Conservation (phyloP, 1,140 invertebrate species). For the Drosophila santomea region DNA sequence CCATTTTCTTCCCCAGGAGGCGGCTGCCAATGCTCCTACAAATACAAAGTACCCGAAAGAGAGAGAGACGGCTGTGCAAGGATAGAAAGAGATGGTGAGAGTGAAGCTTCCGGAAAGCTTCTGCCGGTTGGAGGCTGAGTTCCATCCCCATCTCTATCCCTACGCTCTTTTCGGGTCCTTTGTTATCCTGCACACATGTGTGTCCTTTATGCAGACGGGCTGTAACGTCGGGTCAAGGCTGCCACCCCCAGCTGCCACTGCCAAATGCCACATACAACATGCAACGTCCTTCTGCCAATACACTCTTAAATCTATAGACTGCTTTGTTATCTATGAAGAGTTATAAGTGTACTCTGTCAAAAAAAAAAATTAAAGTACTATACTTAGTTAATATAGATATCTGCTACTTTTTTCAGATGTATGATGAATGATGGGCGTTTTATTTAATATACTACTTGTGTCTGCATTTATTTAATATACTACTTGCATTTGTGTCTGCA, state of each 20-base stretch:
- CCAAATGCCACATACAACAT: conserved; percentile 31
- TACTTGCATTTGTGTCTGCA: too few species aligned
- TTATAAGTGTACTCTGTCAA: neutral
- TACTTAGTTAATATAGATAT: too few species aligned
- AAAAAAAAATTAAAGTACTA: too few species aligned
- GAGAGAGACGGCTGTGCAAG: conserved; percentile 11
- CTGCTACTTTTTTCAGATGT: too few species aligned
- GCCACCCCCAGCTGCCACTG: conserved; percentile 16
- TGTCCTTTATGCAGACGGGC: conserved; percentile 34
- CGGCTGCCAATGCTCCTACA: conserved; percentile 42
- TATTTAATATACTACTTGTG: too few species aligned
- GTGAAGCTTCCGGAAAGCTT: conserved; percentile 40
- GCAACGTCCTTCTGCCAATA: conserved; percentile 20
- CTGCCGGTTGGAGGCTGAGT: conserved; percentile 19
- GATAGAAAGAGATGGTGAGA: neutral
- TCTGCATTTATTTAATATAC: too few species aligned
- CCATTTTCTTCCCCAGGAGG: conserved; percentile 40
- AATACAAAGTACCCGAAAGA: conserved; percentile 22
- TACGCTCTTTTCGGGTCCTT: conserved; percentile 1
- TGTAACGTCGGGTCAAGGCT: conserved; percentile 36
- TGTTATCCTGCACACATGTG: conserved; percentile 32
- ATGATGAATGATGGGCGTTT: too few species aligned
- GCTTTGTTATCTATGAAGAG: too few species aligned
- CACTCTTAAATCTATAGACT: too few species aligned
- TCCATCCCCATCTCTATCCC: neutral